A percentile compares a stretch with the other conserved stretches of the same genome.
These are phyloP conservation scores for Beaufortia kweichowensis DNA, from an alignment of 2,113 vertebrate genomes.

Conservation along the genomic window DNA sequence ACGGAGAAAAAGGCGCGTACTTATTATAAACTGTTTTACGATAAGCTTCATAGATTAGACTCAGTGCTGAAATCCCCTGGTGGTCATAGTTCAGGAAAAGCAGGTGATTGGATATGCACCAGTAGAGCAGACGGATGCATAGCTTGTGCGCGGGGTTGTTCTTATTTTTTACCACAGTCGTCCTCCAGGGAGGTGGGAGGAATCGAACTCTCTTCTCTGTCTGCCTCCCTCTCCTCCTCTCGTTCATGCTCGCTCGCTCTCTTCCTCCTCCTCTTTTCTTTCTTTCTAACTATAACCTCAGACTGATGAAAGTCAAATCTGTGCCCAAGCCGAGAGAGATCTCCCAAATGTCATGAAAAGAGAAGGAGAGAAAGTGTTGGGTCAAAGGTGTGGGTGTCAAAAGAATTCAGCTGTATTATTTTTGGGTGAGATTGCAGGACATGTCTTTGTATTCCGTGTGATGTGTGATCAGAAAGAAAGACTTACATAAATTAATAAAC, in stretches of 20 bases:
- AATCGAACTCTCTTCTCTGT: constrained; percentile 19
- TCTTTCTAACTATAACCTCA: constrained; percentile 33
- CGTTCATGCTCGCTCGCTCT: not conserved
- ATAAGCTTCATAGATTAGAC: constrained; percentile 28
- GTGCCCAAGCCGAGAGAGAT: not conserved
- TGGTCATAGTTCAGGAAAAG: constrained; percentile 32
- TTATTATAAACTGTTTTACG: constrained; percentile 20
- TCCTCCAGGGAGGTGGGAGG: constrained; percentile 13
- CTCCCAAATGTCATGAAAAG: constrained; percentile 33
- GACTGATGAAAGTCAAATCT: constrained; percentile 35
- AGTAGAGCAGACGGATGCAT: constrained; percentile 22
- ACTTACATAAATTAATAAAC: constrained; percentile 74
- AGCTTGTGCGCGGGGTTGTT: constrained; percentile 11
- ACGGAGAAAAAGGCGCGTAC: not conserved
- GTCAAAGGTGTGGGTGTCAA: constrained; percentile 46
- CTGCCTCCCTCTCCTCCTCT: not conserved
- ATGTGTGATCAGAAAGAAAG: constrained; percentile 71
- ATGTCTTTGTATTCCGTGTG: constrained; percentile 70
- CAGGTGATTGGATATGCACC: constrained; percentile 43
- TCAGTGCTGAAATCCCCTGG: constrained; percentile 6
- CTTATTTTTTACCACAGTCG: constrained; percentile 17
- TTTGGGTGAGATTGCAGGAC: constrained; percentile 54
- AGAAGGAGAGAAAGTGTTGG: constrained; percentile 8
- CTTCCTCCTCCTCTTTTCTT: not conserved
- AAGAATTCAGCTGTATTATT: constrained; percentile 38